phyloP scores from a whole-genome alignment of 2,797 vertebrate genomes.

The Masticophis lateralis region DNA sequence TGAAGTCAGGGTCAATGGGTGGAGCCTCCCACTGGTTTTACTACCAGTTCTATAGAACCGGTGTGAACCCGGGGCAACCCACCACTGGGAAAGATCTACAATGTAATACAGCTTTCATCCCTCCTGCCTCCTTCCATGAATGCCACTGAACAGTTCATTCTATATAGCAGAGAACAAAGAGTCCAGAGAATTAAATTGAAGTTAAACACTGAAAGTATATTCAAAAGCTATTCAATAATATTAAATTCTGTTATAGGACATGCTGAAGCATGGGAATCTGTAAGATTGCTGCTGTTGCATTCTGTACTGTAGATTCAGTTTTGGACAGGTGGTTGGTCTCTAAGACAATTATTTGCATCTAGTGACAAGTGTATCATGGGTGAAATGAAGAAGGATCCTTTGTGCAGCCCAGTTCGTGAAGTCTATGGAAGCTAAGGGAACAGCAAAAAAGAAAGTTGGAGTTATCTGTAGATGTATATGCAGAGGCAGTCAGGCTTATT shows the following conservation, averaged over 20 bases:
- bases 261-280: neutral
- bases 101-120: neutral
- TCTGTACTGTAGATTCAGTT: neutral
- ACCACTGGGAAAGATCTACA: neutral
- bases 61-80: no score
- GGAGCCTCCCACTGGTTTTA: no score
- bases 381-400: neutral
- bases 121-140: neutral
- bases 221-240: neutral
- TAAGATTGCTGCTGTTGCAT: neutral
- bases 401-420: neutral
- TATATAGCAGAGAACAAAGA: neutral
- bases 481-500: neutral
- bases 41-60: no score
- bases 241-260: neutral
- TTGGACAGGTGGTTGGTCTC: neutral
- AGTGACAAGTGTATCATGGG: neutral
- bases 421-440: neutral
- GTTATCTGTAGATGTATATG: neutral
- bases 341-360: neutral
- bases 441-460: neutral
- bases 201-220: neutral
- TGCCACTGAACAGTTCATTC: neutral
- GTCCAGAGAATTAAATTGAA: neutral
- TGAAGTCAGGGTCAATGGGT: no score